Conservation (phyloP, 2,113 vertebrate genomes). For the Ptychochromis oligacanthus region DNA sequence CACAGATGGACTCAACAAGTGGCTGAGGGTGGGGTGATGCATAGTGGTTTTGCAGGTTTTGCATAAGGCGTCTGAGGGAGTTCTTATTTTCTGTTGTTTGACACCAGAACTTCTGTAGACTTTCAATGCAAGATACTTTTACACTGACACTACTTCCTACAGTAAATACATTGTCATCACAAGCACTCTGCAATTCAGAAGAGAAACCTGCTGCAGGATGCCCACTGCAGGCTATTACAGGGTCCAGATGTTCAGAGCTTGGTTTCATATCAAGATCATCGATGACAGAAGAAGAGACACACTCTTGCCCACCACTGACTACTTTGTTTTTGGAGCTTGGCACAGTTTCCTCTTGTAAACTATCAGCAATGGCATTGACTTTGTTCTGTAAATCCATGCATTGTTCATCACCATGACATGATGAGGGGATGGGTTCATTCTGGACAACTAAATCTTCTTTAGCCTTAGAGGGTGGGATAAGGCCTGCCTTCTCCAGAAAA, state of each 20-base stretch:
- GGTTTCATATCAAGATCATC: not conserved
- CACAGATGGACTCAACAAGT: slow-evolving; percentile 34
- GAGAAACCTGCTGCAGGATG: not conserved
- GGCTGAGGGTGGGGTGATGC: not conserved
- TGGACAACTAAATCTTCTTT: not conserved
- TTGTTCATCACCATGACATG: not conserved
- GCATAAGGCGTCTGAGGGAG: slow-evolving; percentile 46
- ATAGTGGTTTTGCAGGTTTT: slow-evolving; percentile 54
- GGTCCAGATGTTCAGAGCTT: not conserved
- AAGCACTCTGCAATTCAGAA: not conserved
- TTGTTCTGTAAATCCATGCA: not conserved
- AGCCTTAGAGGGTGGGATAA: slow-evolving; percentile 17
- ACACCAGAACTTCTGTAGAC: slow-evolving; percentile 59
- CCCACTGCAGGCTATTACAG: not conserved
- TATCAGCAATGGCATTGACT: not conserved
- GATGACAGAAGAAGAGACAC: not conserved
- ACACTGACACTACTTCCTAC: slow-evolving; percentile 38
- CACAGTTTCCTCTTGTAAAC: not conserved
- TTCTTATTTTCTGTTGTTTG: slow-evolving; percentile 27
- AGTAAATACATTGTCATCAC: not conserved
- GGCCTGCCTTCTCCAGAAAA: slow-evolving; percentile 72
- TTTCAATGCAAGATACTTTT: slow-evolving; percentile 53
- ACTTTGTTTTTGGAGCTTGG: not conserved
- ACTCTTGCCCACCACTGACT: not conserved
- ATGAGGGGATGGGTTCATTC: not conserved